Percentiles rank a stretch among this genome's conserved stretches.
phyloP scores from a whole-genome alignment of 1,140 invertebrate genomes.

The Drosophila serrata region DNA sequence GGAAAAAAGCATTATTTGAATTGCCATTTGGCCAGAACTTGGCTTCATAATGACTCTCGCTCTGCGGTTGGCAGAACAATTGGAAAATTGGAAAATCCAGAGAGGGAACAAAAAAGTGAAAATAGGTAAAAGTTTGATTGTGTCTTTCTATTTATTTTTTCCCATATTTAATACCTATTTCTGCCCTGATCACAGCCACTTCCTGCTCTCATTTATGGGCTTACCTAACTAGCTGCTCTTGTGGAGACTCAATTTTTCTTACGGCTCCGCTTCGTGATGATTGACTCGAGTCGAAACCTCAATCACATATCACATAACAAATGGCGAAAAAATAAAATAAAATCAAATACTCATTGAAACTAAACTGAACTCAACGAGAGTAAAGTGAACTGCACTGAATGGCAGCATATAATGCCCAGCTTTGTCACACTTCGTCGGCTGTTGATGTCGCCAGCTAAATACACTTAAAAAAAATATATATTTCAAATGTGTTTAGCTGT shows the following conservation, averaged over 20 bases:
- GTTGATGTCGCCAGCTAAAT: not conserved
- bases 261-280: conserved; percentile 19
- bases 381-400: conserved; percentile 54
- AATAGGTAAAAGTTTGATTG: conserved; percentile 19
- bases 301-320: conserved; percentile 46
- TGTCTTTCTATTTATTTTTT: conserved; percentile 11
- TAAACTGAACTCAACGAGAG: conserved; percentile 41
- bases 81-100: not conserved
- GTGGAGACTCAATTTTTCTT: not conserved
- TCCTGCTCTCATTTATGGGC: conserved; percentile 15
- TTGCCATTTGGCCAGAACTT: conserved; percentile 35
- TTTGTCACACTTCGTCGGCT: conserved; percentile 76
- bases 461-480: conserved; percentile 1
- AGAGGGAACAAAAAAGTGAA: conserved; percentile 29
- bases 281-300: conserved; percentile 13
- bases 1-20: conserved; percentile 31
- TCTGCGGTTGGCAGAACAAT: conserved; percentile 11
- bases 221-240: conserved; percentile 27
- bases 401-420: conserved; percentile 62
- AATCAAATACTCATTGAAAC: conserved; percentile 34
- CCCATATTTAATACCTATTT: conserved; percentile 4
- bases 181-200: conserved; percentile 5
- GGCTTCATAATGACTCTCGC: conserved; percentile 13
- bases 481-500: not conserved
- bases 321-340: conserved; percentile 29